Percentiles rank a stretch among this genome's conserved stretches.
These are phyloP conservation scores for Hormaphis cornu DNA, from an alignment of 1,140 invertebrate genomes.

Conservation along the genomic window DNA sequence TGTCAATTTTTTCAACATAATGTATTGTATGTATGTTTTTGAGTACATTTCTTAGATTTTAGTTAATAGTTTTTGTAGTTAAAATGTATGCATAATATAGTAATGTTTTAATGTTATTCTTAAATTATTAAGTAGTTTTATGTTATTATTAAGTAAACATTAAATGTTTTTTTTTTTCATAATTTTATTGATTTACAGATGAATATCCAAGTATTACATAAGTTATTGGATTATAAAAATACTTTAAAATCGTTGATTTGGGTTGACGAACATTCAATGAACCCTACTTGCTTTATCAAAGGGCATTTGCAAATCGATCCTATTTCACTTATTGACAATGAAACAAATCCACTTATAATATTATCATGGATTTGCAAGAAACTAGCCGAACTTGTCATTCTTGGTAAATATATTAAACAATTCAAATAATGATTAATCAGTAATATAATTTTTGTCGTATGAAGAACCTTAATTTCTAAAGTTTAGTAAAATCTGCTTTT, in stretches of 20 bases:
- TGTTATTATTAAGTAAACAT: too few relatives aligned
- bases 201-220: conserved; percentile 48
- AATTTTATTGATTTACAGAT: conserved; percentile 40
- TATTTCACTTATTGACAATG: conserved; percentile 21
- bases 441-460: too few relatives aligned
- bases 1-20: neutral
- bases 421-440: conserved; percentile 11
- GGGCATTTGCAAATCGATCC: neutral
- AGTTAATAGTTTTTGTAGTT: too few relatives aligned
- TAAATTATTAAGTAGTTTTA: too few relatives aligned
- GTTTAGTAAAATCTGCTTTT: too few relatives aligned
- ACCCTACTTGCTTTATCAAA: conserved; percentile 33
- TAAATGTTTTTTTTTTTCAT: neutral
- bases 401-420: conserved; percentile 45
- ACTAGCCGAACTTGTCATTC: conserved; percentile 55
- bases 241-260: conserved; percentile 58
- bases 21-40: conserved; percentile 31
- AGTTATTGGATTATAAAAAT: conserved; percentile 50
- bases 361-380: conserved; percentile 63
- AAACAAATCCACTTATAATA: conserved; percentile 57
- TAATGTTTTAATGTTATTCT: too few relatives aligned
- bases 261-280: conserved; percentile 52
- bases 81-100: too few relatives aligned
- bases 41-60: too few relatives aligned
- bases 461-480: too few relatives aligned